Conservation (phyloP, 2,797 vertebrate genomes). For the Myotis daubentonii region DNA sequence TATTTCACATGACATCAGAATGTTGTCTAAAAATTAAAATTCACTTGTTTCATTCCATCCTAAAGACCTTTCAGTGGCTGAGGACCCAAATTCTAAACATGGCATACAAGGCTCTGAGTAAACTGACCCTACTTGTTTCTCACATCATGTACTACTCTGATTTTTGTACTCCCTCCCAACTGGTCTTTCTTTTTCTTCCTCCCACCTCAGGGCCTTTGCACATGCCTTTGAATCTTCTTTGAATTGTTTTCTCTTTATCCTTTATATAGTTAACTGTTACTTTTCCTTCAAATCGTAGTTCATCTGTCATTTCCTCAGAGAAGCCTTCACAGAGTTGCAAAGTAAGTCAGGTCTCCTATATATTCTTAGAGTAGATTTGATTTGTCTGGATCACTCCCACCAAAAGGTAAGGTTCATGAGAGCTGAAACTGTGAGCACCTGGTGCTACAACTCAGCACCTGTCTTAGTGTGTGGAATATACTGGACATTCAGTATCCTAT, state of each 20-base stretch:
- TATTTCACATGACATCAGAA: neutral
- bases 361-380: neutral
- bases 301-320: neutral
- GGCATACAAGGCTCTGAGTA: neutral
- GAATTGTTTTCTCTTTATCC: neutral
- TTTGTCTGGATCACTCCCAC: neutral
- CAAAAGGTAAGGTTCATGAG: neutral
- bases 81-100: neutral
- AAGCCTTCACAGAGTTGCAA: neutral
- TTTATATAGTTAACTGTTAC: neutral
- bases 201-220: neutral
- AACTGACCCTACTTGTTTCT: neutral
- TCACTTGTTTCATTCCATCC: neutral
- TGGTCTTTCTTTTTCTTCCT: conserved; percentile 8
- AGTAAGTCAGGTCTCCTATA: neutral
- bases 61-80: neutral
- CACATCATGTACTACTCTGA: fast-evolving
- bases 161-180: neutral
- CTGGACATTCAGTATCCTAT: neutral
- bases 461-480: neutral
- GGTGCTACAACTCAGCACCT: neutral
- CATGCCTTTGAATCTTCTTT: neutral
- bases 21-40: neutral
- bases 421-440: neutral
- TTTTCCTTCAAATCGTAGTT: neutral